Base-by-base conservation (phyloP, 2,797 vertebrate genomes). In the Lateolabrax maculatus region DNA sequence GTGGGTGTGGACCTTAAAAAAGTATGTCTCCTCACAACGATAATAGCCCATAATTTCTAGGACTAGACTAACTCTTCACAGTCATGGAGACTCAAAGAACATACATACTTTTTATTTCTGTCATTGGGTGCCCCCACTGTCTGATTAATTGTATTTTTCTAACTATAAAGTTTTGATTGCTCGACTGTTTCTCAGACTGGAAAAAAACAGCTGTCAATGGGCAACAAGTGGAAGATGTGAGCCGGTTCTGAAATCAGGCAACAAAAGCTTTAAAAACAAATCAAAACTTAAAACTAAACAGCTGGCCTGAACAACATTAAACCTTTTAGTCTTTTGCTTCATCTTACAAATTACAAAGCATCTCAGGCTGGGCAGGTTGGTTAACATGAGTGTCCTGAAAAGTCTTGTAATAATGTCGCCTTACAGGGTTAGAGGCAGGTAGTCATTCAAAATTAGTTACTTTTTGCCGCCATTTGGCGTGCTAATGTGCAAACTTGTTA, bases 1-100 rank as follows among this genome's bases (percentile, higher is more conserved):
- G 64, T 56, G 71, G 60, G 19, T 87, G 44, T 71, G 64, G 61
- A 80, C 62, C 34, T 75, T 55, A 49, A 67, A 71, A 46, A 31
- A 52, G 25, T 48, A 70, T 67, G 73, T 77, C 56, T 81, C 74
- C 56, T 69, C 31, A 51, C 46, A 53, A 15, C 56, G 75, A 44
- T 62, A 70, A 79, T 34, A 74, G 25, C 19, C 34, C 27, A 68
- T 71, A 29, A 57, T 70, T 57, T 37, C 12, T 34, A 9, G 4
- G 29, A 70, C 34, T 52, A 18, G 34, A 75, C 15, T 9, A 25
- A 9, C 46, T 57, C 37, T 21, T 49, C 15, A 65, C 27, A 13
- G 34, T 53, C 31, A 62, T 12, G 23, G 9, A 63, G 15, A 23
- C 48, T 34, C 21, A 41, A 16, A 37, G 34, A 56, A 37, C 58